Conservation (phyloP, 2,113 vertebrate species). For the Blennius ocellaris region DNA sequence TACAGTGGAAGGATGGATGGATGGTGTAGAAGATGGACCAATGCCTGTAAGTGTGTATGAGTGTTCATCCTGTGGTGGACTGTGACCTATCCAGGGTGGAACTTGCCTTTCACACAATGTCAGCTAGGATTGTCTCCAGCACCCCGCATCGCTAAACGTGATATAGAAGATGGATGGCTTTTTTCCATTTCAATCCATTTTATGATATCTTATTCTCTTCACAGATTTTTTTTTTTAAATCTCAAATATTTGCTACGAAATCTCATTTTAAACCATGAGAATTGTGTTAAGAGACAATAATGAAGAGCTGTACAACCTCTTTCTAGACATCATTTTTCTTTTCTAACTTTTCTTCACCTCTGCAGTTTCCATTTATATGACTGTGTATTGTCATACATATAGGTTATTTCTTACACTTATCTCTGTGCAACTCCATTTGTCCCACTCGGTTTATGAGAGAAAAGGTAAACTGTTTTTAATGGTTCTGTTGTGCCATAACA, state of each 20-base stretch:
- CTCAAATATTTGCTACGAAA: background rate
- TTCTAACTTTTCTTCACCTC: background rate
- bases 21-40: too few relatives aligned
- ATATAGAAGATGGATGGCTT: too few relatives aligned
- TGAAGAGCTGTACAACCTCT: background rate
- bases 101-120: too few relatives aligned
- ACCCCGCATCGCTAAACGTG: too few relatives aligned
- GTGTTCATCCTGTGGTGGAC: too few relatives aligned
- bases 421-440: background rate
- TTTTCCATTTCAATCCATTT: too few relatives aligned
- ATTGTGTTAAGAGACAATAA: background rate
- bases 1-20: too few relatives aligned
- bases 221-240: background rate
- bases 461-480: background rate
- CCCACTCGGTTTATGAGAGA: background rate
- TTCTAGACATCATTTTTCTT: background rate
- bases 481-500: background rate
- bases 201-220: too few relatives aligned
- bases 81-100: too few relatives aligned
- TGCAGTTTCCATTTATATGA: background rate
- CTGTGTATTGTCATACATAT: background rate
- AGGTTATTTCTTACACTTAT: background rate
- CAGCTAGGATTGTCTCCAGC: too few relatives aligned
- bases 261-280: background rate
- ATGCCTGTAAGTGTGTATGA: too few relatives aligned